Base-by-base conservation (phyloP, 2,888 invertebrate species). In the Operophtera brumata region DNA sequence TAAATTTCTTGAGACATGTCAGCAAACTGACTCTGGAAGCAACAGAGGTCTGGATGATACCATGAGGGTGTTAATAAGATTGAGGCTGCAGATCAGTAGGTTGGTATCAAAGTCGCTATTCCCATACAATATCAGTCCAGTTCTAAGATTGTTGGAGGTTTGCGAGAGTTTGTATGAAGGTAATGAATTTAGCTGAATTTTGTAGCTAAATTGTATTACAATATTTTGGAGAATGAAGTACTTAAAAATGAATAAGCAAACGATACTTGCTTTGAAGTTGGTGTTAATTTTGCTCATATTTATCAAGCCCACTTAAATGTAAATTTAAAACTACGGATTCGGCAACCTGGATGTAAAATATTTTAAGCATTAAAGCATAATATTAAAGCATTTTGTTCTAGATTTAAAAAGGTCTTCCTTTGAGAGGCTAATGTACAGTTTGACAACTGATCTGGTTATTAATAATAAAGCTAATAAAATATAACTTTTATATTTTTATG, bases 51-150 rank as follows among this genome's bases (percentile, higher is more conserved):
- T 96, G 42, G 95, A 96, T 70, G 94, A 95, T 73, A 95, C 95
- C 0, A 96, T 97, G 96, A 92, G 94, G 57, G 95, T 96, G 46
- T 84, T 97, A 30, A 96, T 95, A 71, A 91, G 95, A 48, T 88
- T 97, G 54, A 92, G 96, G 64, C 89, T 95, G 67, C 94, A 96
- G 72, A 96, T 97, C 62, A 95, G 95, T 66, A 92, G 96, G 72
- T 86, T 97, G 65, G 96, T 97, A 6, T 94, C 95, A 0, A 94
- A 94, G 72, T 94, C 95, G 65, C 83, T 96, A 45, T 97, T 96
- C 81, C 96, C 97, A 0, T 97, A 97, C 80, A 97, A 97, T 80
- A 97, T 97, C 72, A 95, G 94, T 70, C 97, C 97, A 37, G 95
- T 97, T 54, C 88, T 96, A 66, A 93, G 95, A 80, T 87, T 97